Evolutionary conservation across 1,140 invertebrate genomes (phyloP).

Genomic region (Drosophila orosa): DNA sequence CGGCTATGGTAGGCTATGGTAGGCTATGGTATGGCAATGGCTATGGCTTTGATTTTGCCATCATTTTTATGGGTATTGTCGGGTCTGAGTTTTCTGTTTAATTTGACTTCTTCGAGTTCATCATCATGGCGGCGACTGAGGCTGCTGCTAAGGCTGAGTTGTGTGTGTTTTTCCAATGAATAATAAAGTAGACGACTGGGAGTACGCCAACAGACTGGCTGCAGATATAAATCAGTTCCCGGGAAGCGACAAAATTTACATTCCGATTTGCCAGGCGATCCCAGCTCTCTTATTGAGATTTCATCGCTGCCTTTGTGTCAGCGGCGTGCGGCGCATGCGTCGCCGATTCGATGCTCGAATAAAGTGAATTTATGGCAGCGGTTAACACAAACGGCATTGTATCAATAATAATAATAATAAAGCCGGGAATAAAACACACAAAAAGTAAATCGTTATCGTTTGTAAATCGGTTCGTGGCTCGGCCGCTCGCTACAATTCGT

Average conservation of each 20-base stretch:
- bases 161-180: conserved; percentile 72
- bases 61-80: conserved; percentile 63
- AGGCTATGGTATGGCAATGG: conserved; percentile 5
- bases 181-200: conserved; percentile 64
- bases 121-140: conserved; percentile 17
- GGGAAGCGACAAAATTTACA: conserved; percentile 81
- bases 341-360: conserved; percentile 20
- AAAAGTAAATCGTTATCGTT: conserved; percentile 64
- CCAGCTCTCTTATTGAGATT: conserved; percentile 71
- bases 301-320: conserved; percentile 74
- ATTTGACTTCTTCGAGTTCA: conserved; percentile 58
- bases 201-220: conserved; percentile 45
- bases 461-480: conserved; percentile 53
- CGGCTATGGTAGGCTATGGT: conserved; percentile 6
- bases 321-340: conserved; percentile 71
- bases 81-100: conserved; percentile 59
- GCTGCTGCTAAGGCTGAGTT: conserved; percentile 32
- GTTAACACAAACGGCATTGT: conserved; percentile 75
- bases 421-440: conserved; percentile 30
- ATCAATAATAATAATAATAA: conserved; percentile 68
- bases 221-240: conserved; percentile 80
- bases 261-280: conserved; percentile 64
- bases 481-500: conserved; percentile 67
- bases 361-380: conserved; percentile 73
- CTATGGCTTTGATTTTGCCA: conserved; percentile 59